Conservation (phyloP, 2,113 vertebrate genomes). For the Sus scrofa region T2T-Sscrofa CM000815.6:96992501-96993000, state of each 20-base stretch:
- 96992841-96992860: background rate
- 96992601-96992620: background rate
- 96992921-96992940: background rate
- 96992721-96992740: background rate
- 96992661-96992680: background rate
- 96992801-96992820: background rate
- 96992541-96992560: background rate
- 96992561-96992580: accelerated
- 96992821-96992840: background rate
- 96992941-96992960: background rate
- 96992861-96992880: background rate
- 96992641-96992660: background rate
- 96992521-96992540: too few relatives aligned
- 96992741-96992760: background rate
- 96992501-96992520: too few relatives aligned
- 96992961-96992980: background rate
- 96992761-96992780: background rate
- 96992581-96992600: background rate
- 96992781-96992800: too few relatives aligned
- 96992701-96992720: too few relatives aligned
- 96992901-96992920: background rate
- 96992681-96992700: too few relatives aligned
- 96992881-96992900: background rate
- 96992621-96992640: background rate
- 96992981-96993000: background rate